Percentiles rank a stretch among this genome's conserved stretches.
Conservation (phyloP, 2,888 invertebrate genomes). For the Drosophila tripunctata region DNA sequence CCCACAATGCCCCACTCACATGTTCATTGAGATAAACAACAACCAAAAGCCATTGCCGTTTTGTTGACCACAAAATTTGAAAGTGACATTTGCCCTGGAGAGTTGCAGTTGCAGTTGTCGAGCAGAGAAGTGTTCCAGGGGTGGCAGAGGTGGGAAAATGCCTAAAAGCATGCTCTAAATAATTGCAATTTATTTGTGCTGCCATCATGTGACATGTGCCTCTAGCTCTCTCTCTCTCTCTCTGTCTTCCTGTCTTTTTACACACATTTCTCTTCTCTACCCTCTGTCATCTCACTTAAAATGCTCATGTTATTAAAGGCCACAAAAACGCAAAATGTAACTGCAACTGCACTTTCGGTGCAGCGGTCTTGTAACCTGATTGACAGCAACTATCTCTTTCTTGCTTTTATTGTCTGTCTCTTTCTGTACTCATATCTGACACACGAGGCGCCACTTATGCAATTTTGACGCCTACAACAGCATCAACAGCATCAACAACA, state of each 20-base stretch:
- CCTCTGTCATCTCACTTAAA: conserved; percentile 16
- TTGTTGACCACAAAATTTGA: conserved; percentile 63
- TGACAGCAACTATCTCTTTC: conserved; percentile 33
- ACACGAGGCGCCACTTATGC: conserved; percentile 55
- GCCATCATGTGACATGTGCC: conserved; percentile 50
- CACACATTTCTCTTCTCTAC: background rate
- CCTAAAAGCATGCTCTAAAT: conserved; percentile 72
- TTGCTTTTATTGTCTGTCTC: background rate
- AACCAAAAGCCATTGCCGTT: conserved; percentile 39
- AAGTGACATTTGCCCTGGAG: conserved; percentile 23
- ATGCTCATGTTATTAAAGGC: conserved; percentile 52
- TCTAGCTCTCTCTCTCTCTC: background rate
- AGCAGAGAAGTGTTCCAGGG: background rate
- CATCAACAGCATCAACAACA: conserved; percentile 27
- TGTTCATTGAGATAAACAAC: conserved; percentile 8
- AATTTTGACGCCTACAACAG: conserved; percentile 44
- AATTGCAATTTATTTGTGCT: conserved; percentile 72
- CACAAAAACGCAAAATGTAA: conserved; percentile 56
- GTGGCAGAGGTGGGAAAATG: background rate
- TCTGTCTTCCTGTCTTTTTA: background rate
- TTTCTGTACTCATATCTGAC: conserved; percentile 25
- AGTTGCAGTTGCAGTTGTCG: background rate
- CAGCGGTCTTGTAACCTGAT: conserved; percentile 38
- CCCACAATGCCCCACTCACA: conserved; percentile 3
- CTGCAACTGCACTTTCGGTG: conserved; percentile 56